Evolutionary conservation across 2,797 vertebrate genomes (phyloP).

Genomic region (Mycteria americana): DNA sequence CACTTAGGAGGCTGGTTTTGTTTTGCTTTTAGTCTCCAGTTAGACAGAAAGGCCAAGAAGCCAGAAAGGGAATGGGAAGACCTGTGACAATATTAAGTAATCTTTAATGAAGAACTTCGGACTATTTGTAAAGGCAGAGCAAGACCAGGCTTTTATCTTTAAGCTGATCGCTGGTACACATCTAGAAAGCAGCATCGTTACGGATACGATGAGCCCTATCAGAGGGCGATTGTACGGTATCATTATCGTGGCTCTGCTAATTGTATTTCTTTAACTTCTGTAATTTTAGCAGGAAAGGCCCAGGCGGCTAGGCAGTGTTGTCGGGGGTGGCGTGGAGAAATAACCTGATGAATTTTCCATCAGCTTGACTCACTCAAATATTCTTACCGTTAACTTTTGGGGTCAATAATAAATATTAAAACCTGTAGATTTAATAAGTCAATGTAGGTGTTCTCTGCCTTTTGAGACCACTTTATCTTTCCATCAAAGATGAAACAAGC

Average conservation of each 20-base stretch:
- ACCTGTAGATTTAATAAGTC: conserved; percentile 56
- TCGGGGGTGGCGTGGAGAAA: conserved; percentile 17
- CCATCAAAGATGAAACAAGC: conserved; percentile 46
- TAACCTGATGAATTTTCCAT: conserved; percentile 52
- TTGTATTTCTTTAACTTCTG: conserved; percentile 6
- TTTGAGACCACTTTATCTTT: conserved; percentile 63
- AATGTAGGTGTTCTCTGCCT: conserved; percentile 59
- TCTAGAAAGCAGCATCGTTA: background rate
- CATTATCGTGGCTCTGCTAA: background rate
- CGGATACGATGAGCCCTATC: background rate
- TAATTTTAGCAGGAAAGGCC: conserved; percentile 52
- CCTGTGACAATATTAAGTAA: background rate
- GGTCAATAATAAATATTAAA: conserved; percentile 67
- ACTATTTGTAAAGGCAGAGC: background rate
- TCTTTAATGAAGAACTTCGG: background rate
- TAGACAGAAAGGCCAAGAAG: conserved; percentile 24
- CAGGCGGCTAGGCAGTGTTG: background rate
- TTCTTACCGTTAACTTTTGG: background rate
- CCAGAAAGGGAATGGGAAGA: background rate
- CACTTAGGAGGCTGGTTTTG: background rate
- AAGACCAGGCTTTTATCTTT: background rate
- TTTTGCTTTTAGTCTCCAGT: background rate
- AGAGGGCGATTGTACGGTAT: background rate
- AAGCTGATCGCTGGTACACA: background rate
- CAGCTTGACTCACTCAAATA: conserved; percentile 17